Evolutionary conservation across 2,113 vertebrate genomes (phyloP).

Genomic region (Cyrtonyx montezumae): DNA sequence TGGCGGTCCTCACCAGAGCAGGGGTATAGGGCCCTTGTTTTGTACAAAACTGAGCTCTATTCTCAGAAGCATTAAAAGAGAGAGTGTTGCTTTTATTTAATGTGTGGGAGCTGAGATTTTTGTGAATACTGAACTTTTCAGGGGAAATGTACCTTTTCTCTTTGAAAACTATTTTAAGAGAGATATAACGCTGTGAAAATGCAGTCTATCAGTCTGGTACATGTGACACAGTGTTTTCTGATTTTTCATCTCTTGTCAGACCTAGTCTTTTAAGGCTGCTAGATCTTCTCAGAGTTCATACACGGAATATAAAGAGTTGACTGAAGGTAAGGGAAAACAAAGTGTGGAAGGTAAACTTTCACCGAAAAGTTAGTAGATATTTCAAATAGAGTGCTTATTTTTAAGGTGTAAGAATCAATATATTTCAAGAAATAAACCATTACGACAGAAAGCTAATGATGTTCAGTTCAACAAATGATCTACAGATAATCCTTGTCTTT

Average conservation of each 20-base stretch:
- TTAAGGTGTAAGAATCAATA: neutral
- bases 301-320: neutral
- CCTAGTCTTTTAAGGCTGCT: neutral
- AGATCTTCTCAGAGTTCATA: neutral
- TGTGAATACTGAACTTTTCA: neutral
- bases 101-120: neutral
- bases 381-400: neutral
- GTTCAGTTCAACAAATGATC: neutral
- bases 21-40: neutral
- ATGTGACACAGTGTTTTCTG: neutral
- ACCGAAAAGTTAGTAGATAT: neutral
- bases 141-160: neutral
- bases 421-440: neutral
- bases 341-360: neutral
- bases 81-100: neutral
- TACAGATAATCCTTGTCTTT: neutral
- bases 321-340: constrained; percentile 1
- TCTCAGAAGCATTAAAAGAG: neutral
- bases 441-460: neutral
- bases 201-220: neutral
- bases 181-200: neutral
- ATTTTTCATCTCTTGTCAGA: neutral
- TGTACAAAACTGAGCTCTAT: neutral
- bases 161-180: neutral
- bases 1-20: neutral